A percentile compares a stretch with the other conserved stretches of the same genome.
Conservation (phyloP, 2,797 vertebrate species). For the Myiothlypis chrysogaster region DNA sequence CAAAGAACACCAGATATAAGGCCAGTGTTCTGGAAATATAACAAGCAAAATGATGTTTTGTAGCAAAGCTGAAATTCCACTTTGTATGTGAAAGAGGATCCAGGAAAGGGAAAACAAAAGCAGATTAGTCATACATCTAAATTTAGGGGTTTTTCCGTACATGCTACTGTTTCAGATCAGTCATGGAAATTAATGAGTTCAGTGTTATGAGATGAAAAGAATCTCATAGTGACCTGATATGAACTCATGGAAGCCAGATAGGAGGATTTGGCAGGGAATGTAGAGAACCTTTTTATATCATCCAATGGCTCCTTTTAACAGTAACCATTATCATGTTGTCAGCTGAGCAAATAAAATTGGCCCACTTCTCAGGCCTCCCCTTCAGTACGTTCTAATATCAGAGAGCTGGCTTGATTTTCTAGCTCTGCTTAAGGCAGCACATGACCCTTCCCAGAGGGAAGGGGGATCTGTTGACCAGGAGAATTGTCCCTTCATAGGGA, state of each 20-base stretch:
- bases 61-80: conserved; percentile 12
- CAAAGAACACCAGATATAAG: conserved; percentile 48
- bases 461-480: neutral
- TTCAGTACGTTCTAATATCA: neutral
- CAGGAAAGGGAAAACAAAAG: conserved; percentile 41
- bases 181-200: conserved; percentile 63
- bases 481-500: neutral
- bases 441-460: neutral
- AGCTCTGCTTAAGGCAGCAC: neutral
- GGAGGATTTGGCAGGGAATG: conserved; percentile 39
- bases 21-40: conserved; percentile 33
- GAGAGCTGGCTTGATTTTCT: conserved; percentile 1
- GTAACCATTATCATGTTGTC: neutral
- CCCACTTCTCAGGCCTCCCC: neutral
- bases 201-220: conserved; percentile 52
- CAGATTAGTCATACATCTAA: conserved; percentile 25
- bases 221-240: conserved; percentile 42
- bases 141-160: conserved; percentile 22
- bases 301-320: conserved; percentile 21
- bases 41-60: conserved; percentile 22
- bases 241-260: conserved; percentile 45
- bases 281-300: conserved; percentile 30
- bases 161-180: conserved; percentile 45
- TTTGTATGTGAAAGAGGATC: conserved; percentile 32
- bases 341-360: conserved; percentile 10